These are phyloP conservation scores for Callorhinus ursinus DNA, from an alignment of 2,113 vertebrate genomes.

Conservation along the genomic window DNA sequence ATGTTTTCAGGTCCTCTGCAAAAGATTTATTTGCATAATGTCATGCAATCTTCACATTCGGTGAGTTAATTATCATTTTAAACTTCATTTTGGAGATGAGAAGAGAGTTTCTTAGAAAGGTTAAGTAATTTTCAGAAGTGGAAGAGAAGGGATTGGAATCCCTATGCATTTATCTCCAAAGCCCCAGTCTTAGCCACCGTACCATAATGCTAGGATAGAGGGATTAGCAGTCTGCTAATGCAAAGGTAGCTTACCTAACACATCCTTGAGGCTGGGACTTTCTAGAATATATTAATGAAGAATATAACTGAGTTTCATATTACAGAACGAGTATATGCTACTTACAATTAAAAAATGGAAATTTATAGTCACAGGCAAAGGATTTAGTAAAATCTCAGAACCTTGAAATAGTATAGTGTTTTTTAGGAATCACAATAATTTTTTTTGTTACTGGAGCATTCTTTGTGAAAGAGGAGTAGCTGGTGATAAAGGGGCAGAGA, in stretches of 20 bases:
- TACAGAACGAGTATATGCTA: background rate
- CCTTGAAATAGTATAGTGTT: background rate
- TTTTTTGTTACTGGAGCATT: background rate
- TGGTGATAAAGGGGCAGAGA: background rate
- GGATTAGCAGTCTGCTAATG: rapidly evolving
- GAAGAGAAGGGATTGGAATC: background rate
- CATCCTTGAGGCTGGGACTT: background rate
- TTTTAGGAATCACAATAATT: background rate
- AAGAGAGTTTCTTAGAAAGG: background rate
- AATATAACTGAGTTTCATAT: background rate
- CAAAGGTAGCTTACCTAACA: background rate
- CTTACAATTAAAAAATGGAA: background rate
- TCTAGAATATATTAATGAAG: background rate
- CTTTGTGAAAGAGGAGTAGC: background rate
- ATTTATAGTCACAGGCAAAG: background rate
- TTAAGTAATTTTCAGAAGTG: background rate
- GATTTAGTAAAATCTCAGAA: background rate
- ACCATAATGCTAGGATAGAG: background rate
- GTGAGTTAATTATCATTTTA: background rate
- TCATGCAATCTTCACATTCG: background rate
- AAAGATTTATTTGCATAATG: background rate
- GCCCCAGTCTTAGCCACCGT: background rate
- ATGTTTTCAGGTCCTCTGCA: background rate
- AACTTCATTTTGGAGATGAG: background rate
- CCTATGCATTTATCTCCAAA: background rate